phyloP scores from a whole-genome alignment of 2,888 invertebrate species.

The Epirrhoe alternata region DNA sequence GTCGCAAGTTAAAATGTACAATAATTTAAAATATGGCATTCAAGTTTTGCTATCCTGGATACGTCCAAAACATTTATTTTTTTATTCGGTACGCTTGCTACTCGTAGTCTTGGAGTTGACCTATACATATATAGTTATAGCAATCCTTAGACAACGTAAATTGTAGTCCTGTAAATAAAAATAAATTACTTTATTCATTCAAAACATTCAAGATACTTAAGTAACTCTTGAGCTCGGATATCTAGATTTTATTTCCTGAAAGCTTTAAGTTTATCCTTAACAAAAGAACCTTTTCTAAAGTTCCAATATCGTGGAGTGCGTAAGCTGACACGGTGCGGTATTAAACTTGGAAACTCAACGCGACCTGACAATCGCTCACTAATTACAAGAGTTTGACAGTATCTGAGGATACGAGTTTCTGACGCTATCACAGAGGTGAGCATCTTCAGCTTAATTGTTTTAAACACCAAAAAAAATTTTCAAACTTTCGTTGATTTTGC shows the following conservation, averaged over 20 bases:
- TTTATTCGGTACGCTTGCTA: no score
- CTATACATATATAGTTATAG: no score
- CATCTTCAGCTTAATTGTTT: background rate
- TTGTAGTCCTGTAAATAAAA: no score
- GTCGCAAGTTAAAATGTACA: no score
- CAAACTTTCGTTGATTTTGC: no score
- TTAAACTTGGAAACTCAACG: conserved; percentile 14
- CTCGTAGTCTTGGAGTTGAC: no score
- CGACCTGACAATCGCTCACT: conserved; percentile 21
- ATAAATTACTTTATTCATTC: background rate
- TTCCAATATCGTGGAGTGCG: conserved; percentile 11
- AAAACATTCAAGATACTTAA: background rate
- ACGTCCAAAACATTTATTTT: no score
- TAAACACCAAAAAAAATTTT: no score
- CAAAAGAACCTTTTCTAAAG: conserved; percentile 7
- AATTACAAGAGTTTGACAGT: conserved; percentile 16
- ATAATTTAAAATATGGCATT: no score
- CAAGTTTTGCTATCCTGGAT: no score
- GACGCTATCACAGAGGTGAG: background rate
- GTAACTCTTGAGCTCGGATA: background rate
- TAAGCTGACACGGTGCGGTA: conserved; percentile 13
- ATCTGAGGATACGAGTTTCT: background rate
- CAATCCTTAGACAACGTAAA: no score
- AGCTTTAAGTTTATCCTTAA: background rate
- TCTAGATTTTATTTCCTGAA: background rate